phyloP scores from a whole-genome alignment of 2,113 vertebrate genomes.

The Scophthalmus maximus region DNA sequence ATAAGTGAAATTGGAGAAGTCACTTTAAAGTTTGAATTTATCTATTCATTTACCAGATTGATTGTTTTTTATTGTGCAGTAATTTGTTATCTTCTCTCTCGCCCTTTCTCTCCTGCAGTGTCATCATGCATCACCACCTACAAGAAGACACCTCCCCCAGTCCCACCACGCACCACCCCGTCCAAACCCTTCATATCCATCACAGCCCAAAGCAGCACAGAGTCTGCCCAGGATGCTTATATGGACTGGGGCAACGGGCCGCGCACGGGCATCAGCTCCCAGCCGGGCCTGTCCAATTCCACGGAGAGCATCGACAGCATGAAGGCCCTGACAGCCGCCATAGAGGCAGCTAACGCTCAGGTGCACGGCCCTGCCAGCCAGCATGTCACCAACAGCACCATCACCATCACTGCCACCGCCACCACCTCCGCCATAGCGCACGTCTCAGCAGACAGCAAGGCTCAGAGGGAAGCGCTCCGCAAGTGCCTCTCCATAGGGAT shows the following conservation, averaged over 20 bases:
- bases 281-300: conserved; percentile 97
- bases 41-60: neutral
- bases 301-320: conserved; percentile 99
- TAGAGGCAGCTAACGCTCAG: conserved; percentile 98
- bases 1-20: no score
- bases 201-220: conserved; percentile 99
- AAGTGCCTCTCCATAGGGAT: conserved; percentile 98
- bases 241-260: conserved; percentile 91
- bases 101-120: conserved; percentile 81
- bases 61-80: neutral
- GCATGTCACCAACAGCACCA: conserved; percentile 90
- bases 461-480: conserved; percentile 89
- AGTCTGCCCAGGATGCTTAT: conserved; percentile 99
- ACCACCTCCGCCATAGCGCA: conserved; percentile 60
- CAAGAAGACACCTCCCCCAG: conserved; percentile 98
- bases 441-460: conserved; percentile 55
- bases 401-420: conserved; percentile 79
- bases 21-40: no score
- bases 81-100: neutral
- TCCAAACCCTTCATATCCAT: conserved; percentile 99
- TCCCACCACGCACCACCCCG: conserved; percentile 93
- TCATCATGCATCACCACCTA: conserved; percentile 99
- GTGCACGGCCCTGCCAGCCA: conserved; percentile 97
- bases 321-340: conserved; percentile 98
- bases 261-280: conserved; percentile 90